Percentiles rank a stretch among this genome's conserved stretches.
These are phyloP conservation scores for Epistrophe eligans DNA, from an alignment of 2,888 invertebrate species.

Conservation along the genomic window DNA sequence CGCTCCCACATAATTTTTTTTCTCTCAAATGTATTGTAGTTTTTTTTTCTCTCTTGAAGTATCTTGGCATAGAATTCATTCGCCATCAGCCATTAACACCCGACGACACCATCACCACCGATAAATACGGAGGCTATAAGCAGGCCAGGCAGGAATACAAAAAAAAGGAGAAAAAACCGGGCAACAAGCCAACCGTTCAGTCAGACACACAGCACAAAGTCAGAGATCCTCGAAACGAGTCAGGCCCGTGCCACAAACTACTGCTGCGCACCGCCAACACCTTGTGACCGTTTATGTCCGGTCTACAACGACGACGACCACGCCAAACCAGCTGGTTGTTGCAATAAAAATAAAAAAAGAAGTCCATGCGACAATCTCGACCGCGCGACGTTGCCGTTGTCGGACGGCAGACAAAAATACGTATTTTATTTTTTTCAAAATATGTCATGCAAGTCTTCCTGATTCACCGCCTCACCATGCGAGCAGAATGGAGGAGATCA, in stretches of 20 bases:
- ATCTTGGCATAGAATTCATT: constrained; percentile 60
- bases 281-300: constrained; percentile 73
- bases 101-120: constrained; percentile 64
- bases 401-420: constrained; percentile 41
- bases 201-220: constrained; percentile 50
- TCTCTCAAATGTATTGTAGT: constrained; percentile 9
- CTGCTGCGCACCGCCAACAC: constrained; percentile 41
- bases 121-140: constrained; percentile 55
- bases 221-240: constrained; percentile 67
- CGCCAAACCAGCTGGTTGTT: constrained; percentile 33
- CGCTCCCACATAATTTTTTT: constrained; percentile 67
- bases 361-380: constrained; percentile 47
- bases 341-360: constrained; percentile 8
- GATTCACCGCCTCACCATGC: constrained; percentile 28
- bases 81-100: constrained; percentile 68
- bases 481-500: background rate
- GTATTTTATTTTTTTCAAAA: constrained; percentile 19
- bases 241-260: constrained; percentile 67
- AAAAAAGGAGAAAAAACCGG: constrained; percentile 24
- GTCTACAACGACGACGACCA: constrained; percentile 60
- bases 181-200: constrained; percentile 62
- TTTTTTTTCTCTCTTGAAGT: constrained; percentile 8
- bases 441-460: constrained; percentile 61
- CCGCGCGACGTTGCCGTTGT: background rate
- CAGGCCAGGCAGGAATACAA: constrained; percentile 54